Conservation (phyloP, 2,797 vertebrate genomes). For the Rhinatrema bivittatum region DNA sequence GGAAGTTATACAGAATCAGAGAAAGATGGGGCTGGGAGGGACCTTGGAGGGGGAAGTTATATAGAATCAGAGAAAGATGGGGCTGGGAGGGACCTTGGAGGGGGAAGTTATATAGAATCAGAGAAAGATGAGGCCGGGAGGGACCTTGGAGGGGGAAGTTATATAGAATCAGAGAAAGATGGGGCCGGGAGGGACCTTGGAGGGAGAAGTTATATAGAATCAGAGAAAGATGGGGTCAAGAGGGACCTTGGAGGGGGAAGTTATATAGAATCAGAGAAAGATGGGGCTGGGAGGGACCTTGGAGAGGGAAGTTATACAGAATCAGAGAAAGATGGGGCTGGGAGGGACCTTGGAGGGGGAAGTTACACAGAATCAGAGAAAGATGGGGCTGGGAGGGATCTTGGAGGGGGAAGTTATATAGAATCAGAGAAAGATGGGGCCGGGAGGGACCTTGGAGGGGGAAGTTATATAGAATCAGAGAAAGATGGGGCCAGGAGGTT, state of each 20-base stretch:
- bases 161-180: no score
- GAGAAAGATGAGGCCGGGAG: background rate
- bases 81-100: background rate
- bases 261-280: no score
- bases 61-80: background rate
- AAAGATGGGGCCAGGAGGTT: background rate
- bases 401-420: no score
- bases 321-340: background rate
- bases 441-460: background rate
- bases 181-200: background rate
- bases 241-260: no score
- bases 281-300: background rate
- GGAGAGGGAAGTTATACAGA: no score
- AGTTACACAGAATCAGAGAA: no score
- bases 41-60: no score
- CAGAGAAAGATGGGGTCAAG: background rate
- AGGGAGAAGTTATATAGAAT: no score
- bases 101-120: no score
- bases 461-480: no score
- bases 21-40: background rate
- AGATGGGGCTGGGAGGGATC: background rate
- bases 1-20: no score
- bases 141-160: no score
- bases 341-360: background rate
- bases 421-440: background rate